These are phyloP conservation scores for Lepidurus couesii DNA, from an alignment of 1,140 invertebrate genomes.

Conservation along the genomic window DNA sequence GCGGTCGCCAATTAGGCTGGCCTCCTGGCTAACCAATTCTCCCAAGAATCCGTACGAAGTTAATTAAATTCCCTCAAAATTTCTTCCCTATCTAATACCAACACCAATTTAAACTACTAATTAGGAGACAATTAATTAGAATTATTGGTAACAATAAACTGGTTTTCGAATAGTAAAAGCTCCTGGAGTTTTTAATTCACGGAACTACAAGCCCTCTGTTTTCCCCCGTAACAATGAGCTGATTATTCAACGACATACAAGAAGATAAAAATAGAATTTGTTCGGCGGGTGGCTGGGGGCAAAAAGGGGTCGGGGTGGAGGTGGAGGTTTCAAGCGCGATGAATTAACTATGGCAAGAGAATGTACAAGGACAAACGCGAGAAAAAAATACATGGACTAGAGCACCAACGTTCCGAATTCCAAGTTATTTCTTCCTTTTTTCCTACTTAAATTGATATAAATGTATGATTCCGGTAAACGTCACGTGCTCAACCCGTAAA, in stretches of 20 bases:
- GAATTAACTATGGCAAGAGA: not conserved
- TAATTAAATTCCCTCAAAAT: no score
- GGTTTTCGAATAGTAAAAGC: no score
- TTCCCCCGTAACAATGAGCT: not conserved
- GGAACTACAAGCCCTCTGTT: not conserved
- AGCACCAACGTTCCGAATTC: not conserved
- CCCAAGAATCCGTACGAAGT: not conserved
- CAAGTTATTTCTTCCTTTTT: no score
- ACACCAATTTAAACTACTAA: no score
- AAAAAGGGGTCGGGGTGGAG: not conserved
- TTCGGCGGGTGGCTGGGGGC: not conserved
- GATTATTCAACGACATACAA: not conserved
- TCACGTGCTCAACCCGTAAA: no score
- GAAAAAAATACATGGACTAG: constrained; percentile 9
- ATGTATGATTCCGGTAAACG: no score
- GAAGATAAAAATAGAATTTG: not conserved
- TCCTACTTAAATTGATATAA: no score
- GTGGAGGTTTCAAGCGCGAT: not conserved
- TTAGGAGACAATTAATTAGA: no score
- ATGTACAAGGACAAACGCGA: not conserved
- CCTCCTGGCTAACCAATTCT: constrained; percentile 74
- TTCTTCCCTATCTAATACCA: no score
- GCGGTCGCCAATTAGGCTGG: constrained; percentile 90
- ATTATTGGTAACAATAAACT: no score
- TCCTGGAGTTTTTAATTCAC: no score